A percentile compares a stretch with the other conserved stretches of the same genome.
Evolutionary conservation across 2,888 invertebrate species (phyloP).

Genomic region (Cecidostiba fungosa): DNA sequence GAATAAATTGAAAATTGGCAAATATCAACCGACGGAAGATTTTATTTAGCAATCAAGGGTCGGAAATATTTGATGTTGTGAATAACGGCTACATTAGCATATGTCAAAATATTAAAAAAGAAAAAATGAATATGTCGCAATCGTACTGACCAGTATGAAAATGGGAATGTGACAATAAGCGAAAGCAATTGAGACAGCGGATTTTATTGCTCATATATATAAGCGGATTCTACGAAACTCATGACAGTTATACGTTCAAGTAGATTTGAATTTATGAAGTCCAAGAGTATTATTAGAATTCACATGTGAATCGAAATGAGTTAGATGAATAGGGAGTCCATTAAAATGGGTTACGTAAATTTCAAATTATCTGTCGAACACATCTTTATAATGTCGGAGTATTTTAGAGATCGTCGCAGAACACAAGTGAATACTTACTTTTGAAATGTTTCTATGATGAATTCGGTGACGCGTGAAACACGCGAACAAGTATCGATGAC

Average conservation of each 20-base stretch:
- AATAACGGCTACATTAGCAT: background rate
- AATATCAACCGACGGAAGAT: background rate
- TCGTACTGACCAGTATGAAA: background rate
- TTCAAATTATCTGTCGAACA: background rate
- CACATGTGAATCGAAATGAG: background rate
- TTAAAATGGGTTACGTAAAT: background rate
- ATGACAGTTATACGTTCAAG: background rate
- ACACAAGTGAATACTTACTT: background rate
- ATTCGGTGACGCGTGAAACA: background rate
- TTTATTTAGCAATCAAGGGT: background rate
- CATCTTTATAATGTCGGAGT: background rate
- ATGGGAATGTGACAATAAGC: background rate
- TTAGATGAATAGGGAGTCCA: background rate
- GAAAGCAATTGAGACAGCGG: background rate
- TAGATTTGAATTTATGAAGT: background rate
- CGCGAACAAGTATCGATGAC: background rate
- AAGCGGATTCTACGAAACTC: background rate
- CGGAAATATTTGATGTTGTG: background rate
- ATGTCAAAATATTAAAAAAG: background rate
- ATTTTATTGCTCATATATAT: background rate
- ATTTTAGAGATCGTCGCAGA: background rate
- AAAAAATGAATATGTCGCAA: background rate
- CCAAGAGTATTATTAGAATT: background rate
- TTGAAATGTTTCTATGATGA: background rate
- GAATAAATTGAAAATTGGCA: background rate